phyloP scores from a whole-genome alignment of 92 coral and sea anemone genomes.

The Umimayanthus chanpuru region DNA sequence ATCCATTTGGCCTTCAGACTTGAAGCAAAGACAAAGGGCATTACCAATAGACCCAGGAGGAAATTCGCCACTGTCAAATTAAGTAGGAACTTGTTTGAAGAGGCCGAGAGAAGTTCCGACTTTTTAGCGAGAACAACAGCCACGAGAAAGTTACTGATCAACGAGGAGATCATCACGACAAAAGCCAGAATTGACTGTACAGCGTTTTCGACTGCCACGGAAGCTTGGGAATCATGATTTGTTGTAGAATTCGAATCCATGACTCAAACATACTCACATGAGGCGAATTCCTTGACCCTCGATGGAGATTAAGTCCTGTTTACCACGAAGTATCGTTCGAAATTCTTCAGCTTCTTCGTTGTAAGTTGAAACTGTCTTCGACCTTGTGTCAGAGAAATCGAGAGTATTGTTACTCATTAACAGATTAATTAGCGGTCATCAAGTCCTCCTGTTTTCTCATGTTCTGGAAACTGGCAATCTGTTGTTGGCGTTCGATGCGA shows the following conservation, averaged over 20 bases:
- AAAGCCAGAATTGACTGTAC: constrained; percentile 69
- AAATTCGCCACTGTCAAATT: constrained; percentile 84
- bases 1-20: constrained; percentile 74
- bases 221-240: constrained; percentile 5
- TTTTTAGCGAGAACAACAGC: constrained; percentile 74
- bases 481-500: constrained; percentile 1
- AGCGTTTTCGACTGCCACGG: constrained; percentile 36
- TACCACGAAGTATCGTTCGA: neutral
- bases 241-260: constrained; percentile 32
- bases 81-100: constrained; percentile 85
- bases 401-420: constrained; percentile 36
- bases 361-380: constrained; percentile 44
- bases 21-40: constrained; percentile 86
- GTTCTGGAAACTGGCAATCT: neutral
- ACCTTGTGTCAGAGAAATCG: constrained; percentile 24
- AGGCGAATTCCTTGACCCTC: constrained; percentile 6
- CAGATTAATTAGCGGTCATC: constrained; percentile 37
- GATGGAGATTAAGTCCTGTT: neutral
- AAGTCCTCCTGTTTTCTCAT: neutral
- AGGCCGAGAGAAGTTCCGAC: constrained; percentile 71
- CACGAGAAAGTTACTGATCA: constrained; percentile 82
- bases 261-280: constrained; percentile 16
- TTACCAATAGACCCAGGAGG: constrained; percentile 62
- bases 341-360: constrained; percentile 19
- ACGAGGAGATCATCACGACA: constrained; percentile 67